Percentiles rank a stretch among this genome's conserved stretches.
Conservation (phyloP, 2,797 vertebrate genomes). For the Paramormyrops hopkinsi region DNA sequence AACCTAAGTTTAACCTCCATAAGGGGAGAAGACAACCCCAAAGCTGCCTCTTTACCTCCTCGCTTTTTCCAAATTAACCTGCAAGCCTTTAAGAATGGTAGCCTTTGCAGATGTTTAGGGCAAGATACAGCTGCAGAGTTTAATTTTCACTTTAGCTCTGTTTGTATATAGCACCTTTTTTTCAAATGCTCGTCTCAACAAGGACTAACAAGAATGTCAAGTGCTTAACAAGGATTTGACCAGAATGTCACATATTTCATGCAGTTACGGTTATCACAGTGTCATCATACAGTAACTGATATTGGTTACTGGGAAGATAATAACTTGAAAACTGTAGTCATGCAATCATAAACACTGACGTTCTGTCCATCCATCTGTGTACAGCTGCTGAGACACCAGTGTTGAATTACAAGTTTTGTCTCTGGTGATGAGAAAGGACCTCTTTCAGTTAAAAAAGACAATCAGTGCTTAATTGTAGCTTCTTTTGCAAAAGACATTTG, state of each 20-base stretch:
- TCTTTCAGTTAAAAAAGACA: background rate
- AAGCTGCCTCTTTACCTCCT: background rate
- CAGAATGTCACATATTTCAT: background rate
- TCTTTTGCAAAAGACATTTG: background rate
- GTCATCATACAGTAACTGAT: background rate
- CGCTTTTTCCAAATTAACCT: background rate
- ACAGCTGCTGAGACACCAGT: background rate
- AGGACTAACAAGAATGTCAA: background rate
- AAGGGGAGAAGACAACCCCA: background rate
- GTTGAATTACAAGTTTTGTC: background rate
- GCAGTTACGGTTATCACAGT: background rate
- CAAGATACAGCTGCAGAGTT: background rate
- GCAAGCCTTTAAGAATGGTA: background rate
- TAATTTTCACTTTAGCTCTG: background rate
- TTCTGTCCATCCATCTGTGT: background rate
- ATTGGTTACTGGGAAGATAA: background rate
- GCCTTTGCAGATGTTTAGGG: background rate
- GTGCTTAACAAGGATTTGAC: background rate
- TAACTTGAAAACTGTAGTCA: background rate
- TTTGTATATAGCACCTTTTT: background rate
- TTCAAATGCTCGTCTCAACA: background rate
- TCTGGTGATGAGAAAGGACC: background rate
- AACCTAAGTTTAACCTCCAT: conserved; percentile 4
- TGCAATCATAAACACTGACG: background rate
- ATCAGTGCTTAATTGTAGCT: background rate